Evolutionary conservation across 2,888 invertebrate species (phyloP), one percentile per base, ranked within the genome.

Genomic region (Philereme transversata): DNA sequence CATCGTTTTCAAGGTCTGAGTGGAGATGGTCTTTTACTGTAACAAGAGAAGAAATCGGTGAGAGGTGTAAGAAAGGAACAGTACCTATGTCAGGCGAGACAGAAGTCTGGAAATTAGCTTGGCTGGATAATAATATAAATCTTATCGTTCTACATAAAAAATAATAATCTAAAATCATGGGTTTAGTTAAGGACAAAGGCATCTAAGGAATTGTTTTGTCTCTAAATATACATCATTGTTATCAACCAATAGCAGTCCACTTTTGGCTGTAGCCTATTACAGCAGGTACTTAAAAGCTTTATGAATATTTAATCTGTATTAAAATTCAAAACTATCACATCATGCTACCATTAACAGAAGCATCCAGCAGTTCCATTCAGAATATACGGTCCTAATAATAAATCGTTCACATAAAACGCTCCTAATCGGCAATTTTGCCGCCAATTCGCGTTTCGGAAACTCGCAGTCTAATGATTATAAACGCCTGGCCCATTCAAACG

Each of bases 11-110:
- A 35, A 93, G 87, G 72, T 94, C 94, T 0, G 94, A 94, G 67
- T 94, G 94, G 5, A 90, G 83, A 67, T 93, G 91, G 73, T 95
- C 94, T 85, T 95, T 95, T 10, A 94, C 94, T 94, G 93, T 6
- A 93, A 92, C 81, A 88, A 22, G 22, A 22, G 22, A 22, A 3
- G 22, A 22, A 22, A 22, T 22, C 22, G 22, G 22, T 22, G 1
- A 22, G 22, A 22, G 22, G 22, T 22, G 22, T 22, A 22, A 22
- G 3, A 22, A 22, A 22, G 22, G 22, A 22, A 3, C 22, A 22
- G 22, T 22, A 3, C 22, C 1, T 22, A 22, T 22, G 22, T 22
- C 22, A 22, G 22, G 22, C 22, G 22, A 22, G 22, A 22, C 22
- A 22, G 22, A 22, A 22, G 22, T 22, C 22, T 22, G 22, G 22